Evolutionary conservation across 2,113 vertebrate species (phyloP), one percentile per base, ranked within the genome.

Genomic region (Pelecanoides urinatrix): DNA sequence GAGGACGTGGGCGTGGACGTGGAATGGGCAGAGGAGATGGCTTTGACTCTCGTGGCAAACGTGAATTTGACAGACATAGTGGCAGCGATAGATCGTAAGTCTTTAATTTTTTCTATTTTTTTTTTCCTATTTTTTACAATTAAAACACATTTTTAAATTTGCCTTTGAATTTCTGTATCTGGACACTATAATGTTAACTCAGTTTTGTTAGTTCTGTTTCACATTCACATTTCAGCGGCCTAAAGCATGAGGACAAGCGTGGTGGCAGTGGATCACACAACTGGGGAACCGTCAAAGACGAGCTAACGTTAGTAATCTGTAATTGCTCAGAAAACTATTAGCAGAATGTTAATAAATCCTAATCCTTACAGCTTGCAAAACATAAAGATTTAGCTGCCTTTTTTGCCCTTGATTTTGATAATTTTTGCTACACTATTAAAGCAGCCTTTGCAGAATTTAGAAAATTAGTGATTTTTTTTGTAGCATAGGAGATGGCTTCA

Each of bases 201-300:
- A 98, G 98, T 98, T 99, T 99, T 99, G 98, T 99, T 98, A 98
- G 98, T 98, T 98, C 98, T 98, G 98, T 98, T 97, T 98, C 98
- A 98, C 98, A 98, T 98, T 98, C 97, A n/a, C 98, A 98, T 98
- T 99, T 99, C 98, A 99, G 99, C 98, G 99, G 99, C 97, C 98
- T 99, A 95, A 99, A 99, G 98, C 98, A 99, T 26, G 99, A 99
- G 95, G 99, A 99, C 97, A 99, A 99, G 96, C 99, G 99, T 63
- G 99, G 99, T 23, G 99, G 99, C 93, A 99, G 99, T 72, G 99
- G 99, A 97, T 99, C 99, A 44, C 99, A 99, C 98, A 99, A 99
- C 98, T 99, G 99, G 99, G 99, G 99, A 94, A 99, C 98, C 53
- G 99, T 99, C 97, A 99, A 99, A 98, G 99, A 99, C 89, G 99